A percentile compares a stretch with the other conserved stretches of the same genome.
phyloP scores from a whole-genome alignment of 2,888 invertebrate species.

The Idaea aversata region DNA sequence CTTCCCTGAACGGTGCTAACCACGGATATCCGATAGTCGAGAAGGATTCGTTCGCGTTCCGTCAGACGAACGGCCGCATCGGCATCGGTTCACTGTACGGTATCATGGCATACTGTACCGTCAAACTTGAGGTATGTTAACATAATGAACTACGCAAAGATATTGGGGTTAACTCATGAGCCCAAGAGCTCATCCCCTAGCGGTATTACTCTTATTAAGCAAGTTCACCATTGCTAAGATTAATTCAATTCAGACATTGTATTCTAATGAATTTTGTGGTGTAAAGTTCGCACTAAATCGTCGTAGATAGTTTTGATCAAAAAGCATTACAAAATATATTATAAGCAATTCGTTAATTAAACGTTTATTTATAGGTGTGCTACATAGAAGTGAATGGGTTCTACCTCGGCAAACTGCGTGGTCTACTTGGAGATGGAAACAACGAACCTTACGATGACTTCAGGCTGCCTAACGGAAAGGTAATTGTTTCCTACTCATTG shows the following conservation, averaged over 20 bases:
- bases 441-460: slow-evolving; percentile 93
- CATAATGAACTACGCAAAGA: not conserved
- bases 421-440: slow-evolving; percentile 94
- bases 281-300: no score
- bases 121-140: slow-evolving; percentile 74
- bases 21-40: slow-evolving; percentile 85
- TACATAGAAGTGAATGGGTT: slow-evolving; percentile 88
- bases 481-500: slow-evolving; percentile 43
- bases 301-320: no score
- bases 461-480: slow-evolving; percentile 86
- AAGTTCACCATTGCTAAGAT: not conserved
- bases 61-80: slow-evolving; percentile 76
- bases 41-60: slow-evolving; percentile 82
- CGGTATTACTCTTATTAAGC: slow-evolving; percentile 1
- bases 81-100: slow-evolving; percentile 83
- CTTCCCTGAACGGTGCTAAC: slow-evolving; percentile 82
- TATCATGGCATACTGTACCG: slow-evolving; percentile 80
- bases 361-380: slow-evolving; percentile 75
- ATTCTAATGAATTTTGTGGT: no score
- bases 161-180: not conserved
- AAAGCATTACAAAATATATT: no score
- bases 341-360: not conserved
- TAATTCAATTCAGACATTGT: no score
- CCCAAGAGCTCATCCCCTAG: not conserved
- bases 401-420: slow-evolving; percentile 92